Evolutionary conservation across 1,140 invertebrate genomes (phyloP).

Genomic region (Phocides pigmalion): DNA sequence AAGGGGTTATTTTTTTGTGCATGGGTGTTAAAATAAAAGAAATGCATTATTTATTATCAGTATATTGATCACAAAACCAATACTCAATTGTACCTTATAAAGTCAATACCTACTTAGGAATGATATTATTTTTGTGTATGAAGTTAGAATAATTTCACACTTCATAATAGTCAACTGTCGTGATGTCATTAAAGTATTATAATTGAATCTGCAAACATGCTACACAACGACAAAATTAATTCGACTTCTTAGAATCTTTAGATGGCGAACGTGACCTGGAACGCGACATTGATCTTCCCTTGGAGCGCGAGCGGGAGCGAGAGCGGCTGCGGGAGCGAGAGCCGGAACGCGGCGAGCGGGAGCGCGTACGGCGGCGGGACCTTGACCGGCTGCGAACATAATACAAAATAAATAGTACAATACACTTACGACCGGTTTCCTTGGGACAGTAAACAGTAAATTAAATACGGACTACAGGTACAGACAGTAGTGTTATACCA

Average conservation of each 20-base stretch:
- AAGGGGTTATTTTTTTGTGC: too few species aligned
- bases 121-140: constrained; percentile 40
- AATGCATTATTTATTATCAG: constrained; percentile 43
- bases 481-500: too few species aligned
- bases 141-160: constrained; percentile 19
- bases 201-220: constrained; percentile 11
- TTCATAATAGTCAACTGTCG: constrained; percentile 30
- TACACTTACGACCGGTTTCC: too few species aligned
- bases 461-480: too few species aligned
- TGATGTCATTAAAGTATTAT: constrained; percentile 28
- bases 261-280: constrained; percentile 76
- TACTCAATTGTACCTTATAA: constrained; percentile 49
- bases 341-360: constrained; percentile 69
- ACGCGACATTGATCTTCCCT: constrained; percentile 72
- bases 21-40: constrained; percentile 46
- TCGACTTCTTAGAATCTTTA: constrained; percentile 79
- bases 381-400: constrained; percentile 61
- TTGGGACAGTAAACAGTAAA: too few species aligned
- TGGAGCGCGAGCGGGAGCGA: constrained; percentile 73
- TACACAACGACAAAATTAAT: constrained; percentile 49
- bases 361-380: constrained; percentile 68
- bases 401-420: background rate
- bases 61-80: constrained; percentile 63
- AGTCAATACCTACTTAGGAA: constrained; percentile 53
- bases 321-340: constrained; percentile 72